A percentile compares a stretch with the other conserved stretches of the same genome.
Evolutionary conservation across 2,888 invertebrate species (phyloP).

Genomic region (Macroteleia sp.): DNA sequence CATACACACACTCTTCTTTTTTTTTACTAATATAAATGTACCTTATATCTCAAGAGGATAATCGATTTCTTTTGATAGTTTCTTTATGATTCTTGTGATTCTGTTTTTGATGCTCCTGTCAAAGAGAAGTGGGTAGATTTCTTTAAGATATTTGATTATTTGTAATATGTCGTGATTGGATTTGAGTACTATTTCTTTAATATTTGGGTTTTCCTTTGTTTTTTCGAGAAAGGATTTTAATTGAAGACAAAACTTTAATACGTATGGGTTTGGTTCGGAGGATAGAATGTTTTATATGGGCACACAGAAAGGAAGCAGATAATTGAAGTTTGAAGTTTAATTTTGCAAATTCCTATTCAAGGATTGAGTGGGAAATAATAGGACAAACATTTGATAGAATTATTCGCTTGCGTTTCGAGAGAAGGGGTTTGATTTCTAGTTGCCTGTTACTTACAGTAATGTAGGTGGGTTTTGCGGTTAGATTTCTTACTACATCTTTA

Average conservation of each 20-base stretch:
- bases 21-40: too few relatives aligned
- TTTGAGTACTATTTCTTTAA: not conserved
- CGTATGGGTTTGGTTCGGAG: not conserved
- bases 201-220: not conserved
- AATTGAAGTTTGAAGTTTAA: slow-evolving; percentile 6
- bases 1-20: too few relatives aligned
- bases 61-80: too few relatives aligned
- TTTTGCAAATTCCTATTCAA: slow-evolving; percentile 40
- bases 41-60: too few relatives aligned
- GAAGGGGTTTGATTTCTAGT: slow-evolving; percentile 14
- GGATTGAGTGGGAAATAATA: slow-evolving; percentile 21
- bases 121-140: not conserved
- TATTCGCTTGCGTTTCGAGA: slow-evolving; percentile 13
- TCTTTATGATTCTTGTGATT: not conserved
- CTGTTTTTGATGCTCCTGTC: not conserved
- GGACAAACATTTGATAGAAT: slow-evolving; percentile 70
- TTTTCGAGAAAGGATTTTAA: not conserved
- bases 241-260: not conserved
- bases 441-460: slow-evolving; percentile 27
- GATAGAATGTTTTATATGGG: not conserved
- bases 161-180: not conserved
- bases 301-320: slow-evolving; percentile 10
- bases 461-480: slow-evolving; percentile 19
- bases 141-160: not conserved
- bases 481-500: slow-evolving; percentile 3